Evolutionary conservation across 2,888 invertebrate genomes (phyloP), one percentile per base, ranked within the genome.

Genomic region (Athalia rosae): DNA sequence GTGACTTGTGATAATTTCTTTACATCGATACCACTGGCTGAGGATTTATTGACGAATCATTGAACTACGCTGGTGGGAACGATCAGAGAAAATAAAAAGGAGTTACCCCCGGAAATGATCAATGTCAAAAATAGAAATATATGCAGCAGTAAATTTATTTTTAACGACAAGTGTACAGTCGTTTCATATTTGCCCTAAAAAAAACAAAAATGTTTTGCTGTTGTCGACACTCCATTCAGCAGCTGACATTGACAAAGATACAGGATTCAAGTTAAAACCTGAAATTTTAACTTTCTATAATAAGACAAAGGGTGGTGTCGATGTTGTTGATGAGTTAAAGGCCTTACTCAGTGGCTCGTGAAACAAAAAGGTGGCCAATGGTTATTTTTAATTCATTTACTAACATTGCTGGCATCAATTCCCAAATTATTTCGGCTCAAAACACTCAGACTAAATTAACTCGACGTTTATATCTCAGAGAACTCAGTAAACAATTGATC

Each of bases 171-270:
- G 71, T 77, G 79, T 13, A 82, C 84, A 15, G 41, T 84, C 7
- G 81, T 87, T 64, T 87, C 85, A 58, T 85, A 85, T 77, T 80
- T 84, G 13, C 83, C 86, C 66, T 85, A 84, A 43, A 78, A 81
- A 81, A 80, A 81, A 82, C 62, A 86, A 86, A 80, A 82, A 83
- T 78, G 84, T 87, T 47, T 41, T 85, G 56, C 76, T 84, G 53
- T 69, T 87, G 79, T 87, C 86, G 66, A 82, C 81, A 11, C 59
- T 86, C 59, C 85, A 87, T 79, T 82, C 84, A 79, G 83, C 84
- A 77, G 77, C 82, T 58, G 79, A 78, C 59, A 84, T 86, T 73
- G 84, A 87, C 81, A 48, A 74, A 76, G 58, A 80, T 71, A 84
- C 83, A 66, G 81, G 80, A 56, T 80, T 81, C 11, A 78, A 82